Conservation (phyloP, 2,113 vertebrate genomes). For the Strix uralensis region DNA sequence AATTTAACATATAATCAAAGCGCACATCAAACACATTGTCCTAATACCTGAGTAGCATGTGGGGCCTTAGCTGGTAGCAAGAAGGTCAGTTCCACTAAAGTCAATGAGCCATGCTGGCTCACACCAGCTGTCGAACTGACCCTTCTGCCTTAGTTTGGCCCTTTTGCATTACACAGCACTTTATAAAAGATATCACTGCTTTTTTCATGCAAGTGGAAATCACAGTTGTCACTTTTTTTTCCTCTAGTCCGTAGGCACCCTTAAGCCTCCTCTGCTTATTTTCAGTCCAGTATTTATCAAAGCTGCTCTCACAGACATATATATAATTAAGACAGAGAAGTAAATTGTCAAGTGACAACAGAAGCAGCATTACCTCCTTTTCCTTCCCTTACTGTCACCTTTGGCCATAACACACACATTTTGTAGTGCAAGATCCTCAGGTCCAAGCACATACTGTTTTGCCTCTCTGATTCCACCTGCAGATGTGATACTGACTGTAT, state of each 20-base stretch:
- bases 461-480: neutral
- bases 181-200: neutral
- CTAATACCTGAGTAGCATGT: neutral
- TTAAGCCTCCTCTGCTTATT: neutral
- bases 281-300: neutral
- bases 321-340: neutral
- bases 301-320: neutral
- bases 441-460: neutral
- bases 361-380: neutral
- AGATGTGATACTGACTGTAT: neutral
- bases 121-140: neutral
- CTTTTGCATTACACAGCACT: neutral
- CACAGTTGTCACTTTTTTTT: neutral
- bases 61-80: neutral
- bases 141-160: neutral
- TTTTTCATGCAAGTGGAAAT: neutral
- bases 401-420: neutral
- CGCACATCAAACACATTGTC: neutral
- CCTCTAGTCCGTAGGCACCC: neutral
- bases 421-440: neutral
- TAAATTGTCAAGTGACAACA: neutral
- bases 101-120: neutral
- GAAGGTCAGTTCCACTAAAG: neutral
- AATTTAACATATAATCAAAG: neutral
- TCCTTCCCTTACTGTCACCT: neutral